phyloP scores from a whole-genome alignment of 2,113 vertebrate species.

The Rhinolophus ferrumequinum region DNA sequence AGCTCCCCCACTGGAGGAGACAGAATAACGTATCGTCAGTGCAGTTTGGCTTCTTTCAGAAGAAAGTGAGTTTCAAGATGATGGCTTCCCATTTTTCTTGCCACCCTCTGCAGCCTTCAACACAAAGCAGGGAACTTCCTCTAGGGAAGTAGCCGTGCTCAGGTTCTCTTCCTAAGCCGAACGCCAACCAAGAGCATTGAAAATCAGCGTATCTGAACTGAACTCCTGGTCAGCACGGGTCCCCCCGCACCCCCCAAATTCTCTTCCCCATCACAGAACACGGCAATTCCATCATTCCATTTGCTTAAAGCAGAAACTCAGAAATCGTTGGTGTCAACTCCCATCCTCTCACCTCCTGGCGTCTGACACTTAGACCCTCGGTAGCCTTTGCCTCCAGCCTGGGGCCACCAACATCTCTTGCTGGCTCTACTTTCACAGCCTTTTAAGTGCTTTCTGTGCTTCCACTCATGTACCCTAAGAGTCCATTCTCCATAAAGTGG shows the following conservation, averaged over 20 bases:
- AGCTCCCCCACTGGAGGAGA: neutral
- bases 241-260: too few species aligned
- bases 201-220: neutral
- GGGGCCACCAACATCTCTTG: neutral
- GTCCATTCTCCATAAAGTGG: neutral
- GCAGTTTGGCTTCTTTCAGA: too few species aligned
- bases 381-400: neutral
- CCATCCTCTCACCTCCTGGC: neutral
- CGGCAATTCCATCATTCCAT: too few species aligned
- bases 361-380: neutral
- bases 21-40: neutral
- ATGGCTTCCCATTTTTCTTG: neutral
- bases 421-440: neutral
- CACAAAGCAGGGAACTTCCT: neutral
- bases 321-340: neutral
- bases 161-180: neutral
- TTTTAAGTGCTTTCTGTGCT: neutral
- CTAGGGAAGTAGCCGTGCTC: neutral
- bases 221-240: neutral
- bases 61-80: neutral
- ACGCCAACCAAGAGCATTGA: too few species aligned
- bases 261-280: neutral
- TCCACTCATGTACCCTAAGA: too few species aligned
- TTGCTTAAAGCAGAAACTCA: neutral
- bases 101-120: too few species aligned